These are phyloP conservation scores for Pleuronectes platessa DNA, from an alignment of 2,113 vertebrate genomes.

Conservation along the genomic window DNA sequence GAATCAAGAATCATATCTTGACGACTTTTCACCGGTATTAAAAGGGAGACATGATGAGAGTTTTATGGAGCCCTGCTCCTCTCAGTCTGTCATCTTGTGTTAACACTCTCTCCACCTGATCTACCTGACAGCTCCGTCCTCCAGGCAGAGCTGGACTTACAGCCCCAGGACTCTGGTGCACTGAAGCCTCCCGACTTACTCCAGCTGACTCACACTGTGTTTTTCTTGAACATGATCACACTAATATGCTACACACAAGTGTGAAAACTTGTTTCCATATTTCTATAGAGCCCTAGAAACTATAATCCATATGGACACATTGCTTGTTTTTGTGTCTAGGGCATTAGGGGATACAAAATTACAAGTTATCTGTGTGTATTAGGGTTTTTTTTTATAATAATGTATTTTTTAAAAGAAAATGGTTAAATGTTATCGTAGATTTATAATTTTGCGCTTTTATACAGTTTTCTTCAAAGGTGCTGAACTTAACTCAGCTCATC, in stretches of 20 bases:
- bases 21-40: background rate
- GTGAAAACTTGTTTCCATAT: background rate
- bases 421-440: background rate
- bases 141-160: constrained; percentile 44
- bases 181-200: constrained; percentile 17
- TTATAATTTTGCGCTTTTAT: background rate
- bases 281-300: background rate
- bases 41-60: constrained; percentile 1
- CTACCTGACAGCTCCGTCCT: constrained; percentile 79
- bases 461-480: background rate
- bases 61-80: background rate
- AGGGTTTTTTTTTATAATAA: background rate
- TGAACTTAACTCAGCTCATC: too few species aligned
- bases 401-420: background rate
- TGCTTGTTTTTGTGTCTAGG: background rate
- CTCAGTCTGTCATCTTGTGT: constrained; percentile 76
- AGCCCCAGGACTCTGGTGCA: constrained; percentile 36
- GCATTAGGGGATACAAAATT: background rate
- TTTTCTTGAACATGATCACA: constrained; percentile 1
- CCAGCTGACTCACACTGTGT: background rate
- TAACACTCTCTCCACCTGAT: constrained; percentile 69
- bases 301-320: background rate
- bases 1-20: too few species aligned
- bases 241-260: too few species aligned
- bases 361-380: background rate